Conservation (phyloP, 53 echinoderm and acorn worm genomes). For the Echinarachnius parma region DNA sequence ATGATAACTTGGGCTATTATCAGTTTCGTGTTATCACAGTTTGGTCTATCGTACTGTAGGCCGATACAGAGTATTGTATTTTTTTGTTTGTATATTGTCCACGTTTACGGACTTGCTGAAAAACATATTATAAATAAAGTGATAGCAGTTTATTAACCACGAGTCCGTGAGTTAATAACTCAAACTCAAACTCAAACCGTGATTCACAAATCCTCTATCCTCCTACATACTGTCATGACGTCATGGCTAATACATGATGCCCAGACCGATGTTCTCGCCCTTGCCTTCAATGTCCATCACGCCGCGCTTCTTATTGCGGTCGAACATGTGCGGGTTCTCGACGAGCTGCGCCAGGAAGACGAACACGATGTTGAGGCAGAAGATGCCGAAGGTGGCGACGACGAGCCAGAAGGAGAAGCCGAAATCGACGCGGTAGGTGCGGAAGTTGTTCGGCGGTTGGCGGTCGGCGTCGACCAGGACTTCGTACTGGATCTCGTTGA, state of each 20-base stretch:
- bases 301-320: constrained; percentile 44
- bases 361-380: constrained; percentile 64
- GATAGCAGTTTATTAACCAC: too few species aligned
- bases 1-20: too few species aligned
- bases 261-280: constrained; percentile 16
- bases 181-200: too few species aligned
- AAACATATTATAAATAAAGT: too few species aligned
- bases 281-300: constrained; percentile 20
- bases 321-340: constrained; percentile 63
- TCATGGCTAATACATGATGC: constrained; percentile 31
- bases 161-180: too few species aligned
- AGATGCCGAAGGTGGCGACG: constrained; percentile 59
- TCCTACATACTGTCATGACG: too few species aligned
- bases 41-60: too few species aligned
- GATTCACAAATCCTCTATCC: too few species aligned
- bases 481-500: constrained; percentile 49
- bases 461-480: constrained; percentile 57
- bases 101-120: too few species aligned
- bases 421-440: constrained; percentile 48
- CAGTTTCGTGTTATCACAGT: too few species aligned
- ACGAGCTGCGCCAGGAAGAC: constrained; percentile 69
- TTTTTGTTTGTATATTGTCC: too few species aligned
- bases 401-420: constrained; percentile 77
- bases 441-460: constrained; percentile 56
- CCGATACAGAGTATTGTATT: too few species aligned